A percentile compares a stretch with the other conserved stretches of the same genome.
Evolutionary conservation across 1,140 invertebrate genomes (phyloP).

Genomic region (Bombus ignitus): DNA sequence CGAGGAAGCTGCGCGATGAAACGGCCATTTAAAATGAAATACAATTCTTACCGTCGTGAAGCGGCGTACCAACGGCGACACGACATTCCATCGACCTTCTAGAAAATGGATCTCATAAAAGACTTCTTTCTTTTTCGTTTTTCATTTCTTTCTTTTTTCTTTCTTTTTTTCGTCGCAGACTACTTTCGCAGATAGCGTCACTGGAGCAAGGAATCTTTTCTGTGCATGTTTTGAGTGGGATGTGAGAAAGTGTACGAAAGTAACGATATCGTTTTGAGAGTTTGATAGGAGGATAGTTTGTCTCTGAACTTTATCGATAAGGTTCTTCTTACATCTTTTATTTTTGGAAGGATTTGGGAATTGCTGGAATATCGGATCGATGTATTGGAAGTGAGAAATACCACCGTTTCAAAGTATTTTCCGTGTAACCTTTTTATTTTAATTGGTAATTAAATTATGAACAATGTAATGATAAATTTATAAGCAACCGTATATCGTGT

Average conservation of each 20-base stretch:
- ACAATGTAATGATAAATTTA: too few relatives aligned
- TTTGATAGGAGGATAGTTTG: neutral
- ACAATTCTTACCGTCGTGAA: conserved; percentile 21
- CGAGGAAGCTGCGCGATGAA: conserved; percentile 15
- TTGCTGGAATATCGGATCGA: neutral
- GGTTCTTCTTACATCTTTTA: neutral
- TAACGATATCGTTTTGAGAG: neutral
- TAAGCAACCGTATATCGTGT: too few relatives aligned
- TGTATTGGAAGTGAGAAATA: neutral
- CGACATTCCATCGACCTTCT: neutral
- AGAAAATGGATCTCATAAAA: conserved; percentile 38
- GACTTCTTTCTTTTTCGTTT: neutral
- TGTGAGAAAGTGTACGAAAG: neutral
- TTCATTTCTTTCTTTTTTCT: neutral
- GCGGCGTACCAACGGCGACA: conserved; percentile 11
- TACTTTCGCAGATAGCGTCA: neutral
- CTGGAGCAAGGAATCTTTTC: neutral
- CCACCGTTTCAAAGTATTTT: neutral
- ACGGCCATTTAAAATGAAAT: conserved; percentile 55
- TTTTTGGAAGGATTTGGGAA: neutral
- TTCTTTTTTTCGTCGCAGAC: neutral
- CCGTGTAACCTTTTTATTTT: neutral
- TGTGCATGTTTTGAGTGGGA: neutral
- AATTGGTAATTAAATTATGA: too few relatives aligned
- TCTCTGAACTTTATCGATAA: neutral